A percentile compares a stretch with the other conserved stretches of the same genome.
Conservation (phyloP, 2,797 vertebrate genomes). For the Hippopotamyrus pictus region DNA sequence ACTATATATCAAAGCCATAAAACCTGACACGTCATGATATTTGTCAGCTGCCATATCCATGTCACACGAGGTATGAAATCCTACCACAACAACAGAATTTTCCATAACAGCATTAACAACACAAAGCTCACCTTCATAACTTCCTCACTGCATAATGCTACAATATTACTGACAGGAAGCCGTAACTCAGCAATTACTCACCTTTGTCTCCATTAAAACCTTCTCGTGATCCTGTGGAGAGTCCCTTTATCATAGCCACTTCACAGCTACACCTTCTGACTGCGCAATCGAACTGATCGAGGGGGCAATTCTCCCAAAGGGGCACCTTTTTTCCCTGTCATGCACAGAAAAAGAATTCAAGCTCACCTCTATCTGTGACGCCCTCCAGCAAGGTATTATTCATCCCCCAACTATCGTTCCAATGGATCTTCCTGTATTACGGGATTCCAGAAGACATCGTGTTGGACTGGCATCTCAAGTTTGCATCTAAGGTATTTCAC, state of each 20-base stretch:
- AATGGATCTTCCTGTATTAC: not conserved
- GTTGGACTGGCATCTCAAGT: too few species aligned
- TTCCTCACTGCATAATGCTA: not conserved
- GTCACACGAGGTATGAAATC: not conserved
- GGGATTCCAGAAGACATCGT: not conserved
- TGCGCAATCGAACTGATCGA: not conserved
- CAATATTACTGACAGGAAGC: not conserved
- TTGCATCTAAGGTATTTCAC: too few species aligned
- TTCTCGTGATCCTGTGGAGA: not conserved
- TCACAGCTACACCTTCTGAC: not conserved
- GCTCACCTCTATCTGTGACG: not conserved
- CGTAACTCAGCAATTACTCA: not conserved
- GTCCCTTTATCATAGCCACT: not conserved
- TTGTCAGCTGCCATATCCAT: not conserved
- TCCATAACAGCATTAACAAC: not conserved
- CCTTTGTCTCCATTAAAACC: not conserved
- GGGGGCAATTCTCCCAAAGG: not conserved
- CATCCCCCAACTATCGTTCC: not conserved
- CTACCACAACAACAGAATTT: not conserved
- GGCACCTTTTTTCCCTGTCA: not conserved
- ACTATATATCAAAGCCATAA: not conserved
- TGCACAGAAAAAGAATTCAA: not conserved
- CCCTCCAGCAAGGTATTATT: not conserved
- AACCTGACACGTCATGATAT: not conserved
- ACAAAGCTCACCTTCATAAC: not conserved